These are phyloP conservation scores for Datnioides undecimradiatus DNA, from an alignment of 2,113 vertebrate genomes.

Conservation along the genomic window DNA sequence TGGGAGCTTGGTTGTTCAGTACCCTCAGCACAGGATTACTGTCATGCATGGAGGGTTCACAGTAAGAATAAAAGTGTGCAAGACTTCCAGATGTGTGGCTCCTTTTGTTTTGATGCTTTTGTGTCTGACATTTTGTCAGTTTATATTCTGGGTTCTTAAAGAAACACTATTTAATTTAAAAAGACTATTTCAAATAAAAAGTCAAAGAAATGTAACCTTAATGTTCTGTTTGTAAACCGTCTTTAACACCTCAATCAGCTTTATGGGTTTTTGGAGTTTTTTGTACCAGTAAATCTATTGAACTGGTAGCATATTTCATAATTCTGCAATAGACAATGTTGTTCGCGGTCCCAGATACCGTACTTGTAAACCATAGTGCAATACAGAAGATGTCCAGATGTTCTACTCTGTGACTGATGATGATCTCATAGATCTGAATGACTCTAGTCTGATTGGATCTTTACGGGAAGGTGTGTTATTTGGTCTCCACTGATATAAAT, in stretches of 20 bases:
- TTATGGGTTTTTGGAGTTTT: background rate
- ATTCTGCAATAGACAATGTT: background rate
- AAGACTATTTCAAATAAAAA: background rate
- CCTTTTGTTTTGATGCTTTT: background rate
- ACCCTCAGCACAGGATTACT: background rate
- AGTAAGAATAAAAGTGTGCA: background rate
- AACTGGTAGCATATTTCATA: background rate
- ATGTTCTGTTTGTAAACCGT: background rate
- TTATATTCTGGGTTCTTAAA: slow-evolving; percentile 1
- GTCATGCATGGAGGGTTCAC: background rate
- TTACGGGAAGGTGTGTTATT: background rate
- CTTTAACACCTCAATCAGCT: background rate
- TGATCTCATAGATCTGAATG: too few relatives aligned
- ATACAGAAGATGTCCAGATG: background rate
- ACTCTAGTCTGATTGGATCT: background rate
- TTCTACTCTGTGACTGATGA: background rate
- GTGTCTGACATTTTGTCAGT: background rate
- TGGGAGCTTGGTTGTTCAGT: background rate
- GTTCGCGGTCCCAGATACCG: background rate
- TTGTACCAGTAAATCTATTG: background rate
- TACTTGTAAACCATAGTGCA: background rate
- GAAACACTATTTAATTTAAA: background rate
- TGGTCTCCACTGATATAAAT: background rate
- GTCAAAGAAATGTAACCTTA: background rate
- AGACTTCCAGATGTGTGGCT: slow-evolving; percentile 6